phyloP scores from a whole-genome alignment of 2,888 invertebrate genomes.

The Pandemis heparana region DNA sequence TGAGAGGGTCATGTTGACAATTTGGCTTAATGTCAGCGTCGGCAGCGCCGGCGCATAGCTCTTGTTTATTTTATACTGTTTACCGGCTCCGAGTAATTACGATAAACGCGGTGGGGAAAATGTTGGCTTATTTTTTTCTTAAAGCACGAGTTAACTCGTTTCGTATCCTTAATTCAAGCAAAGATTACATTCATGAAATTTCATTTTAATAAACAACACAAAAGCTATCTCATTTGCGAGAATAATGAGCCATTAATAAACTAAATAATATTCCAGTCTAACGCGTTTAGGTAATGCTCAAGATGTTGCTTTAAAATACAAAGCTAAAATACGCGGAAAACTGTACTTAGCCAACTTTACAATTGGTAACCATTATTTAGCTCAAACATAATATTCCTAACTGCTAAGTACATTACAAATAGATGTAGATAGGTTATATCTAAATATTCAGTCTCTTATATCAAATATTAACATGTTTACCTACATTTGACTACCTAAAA shows the following conservation, averaged over 20 bases:
- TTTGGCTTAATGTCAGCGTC: slow-evolving; percentile 59
- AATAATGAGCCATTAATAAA: not conserved
- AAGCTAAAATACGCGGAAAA: not conserved
- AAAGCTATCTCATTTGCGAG: not conserved
- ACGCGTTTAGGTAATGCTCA: not conserved
- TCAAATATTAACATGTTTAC: not conserved
- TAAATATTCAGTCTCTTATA: not conserved
- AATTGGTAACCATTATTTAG: not conserved
- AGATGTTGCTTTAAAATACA: not conserved
- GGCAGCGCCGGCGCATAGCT: slow-evolving; percentile 45
- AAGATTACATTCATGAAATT: not conserved
- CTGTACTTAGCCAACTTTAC: not conserved
- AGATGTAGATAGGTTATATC: not conserved
- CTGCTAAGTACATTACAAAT: not conserved
- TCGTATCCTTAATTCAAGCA: not conserved
- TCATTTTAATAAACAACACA: no score
- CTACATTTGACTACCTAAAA: no score
- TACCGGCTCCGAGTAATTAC: slow-evolving; percentile 20
- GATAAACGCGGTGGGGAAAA: slow-evolving; percentile 13
- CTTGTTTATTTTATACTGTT: slow-evolving; percentile 35
- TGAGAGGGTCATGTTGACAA: slow-evolving; percentile 66
- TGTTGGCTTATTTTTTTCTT: slow-evolving; percentile 5
- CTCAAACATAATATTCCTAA: not conserved
- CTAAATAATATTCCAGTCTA: not conserved
- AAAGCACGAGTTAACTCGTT: not conserved